Evolutionary conservation across 2,113 vertebrate genomes (phyloP), one percentile per base, ranked within the genome.

Genomic region (Parotia lawesii): DNA sequence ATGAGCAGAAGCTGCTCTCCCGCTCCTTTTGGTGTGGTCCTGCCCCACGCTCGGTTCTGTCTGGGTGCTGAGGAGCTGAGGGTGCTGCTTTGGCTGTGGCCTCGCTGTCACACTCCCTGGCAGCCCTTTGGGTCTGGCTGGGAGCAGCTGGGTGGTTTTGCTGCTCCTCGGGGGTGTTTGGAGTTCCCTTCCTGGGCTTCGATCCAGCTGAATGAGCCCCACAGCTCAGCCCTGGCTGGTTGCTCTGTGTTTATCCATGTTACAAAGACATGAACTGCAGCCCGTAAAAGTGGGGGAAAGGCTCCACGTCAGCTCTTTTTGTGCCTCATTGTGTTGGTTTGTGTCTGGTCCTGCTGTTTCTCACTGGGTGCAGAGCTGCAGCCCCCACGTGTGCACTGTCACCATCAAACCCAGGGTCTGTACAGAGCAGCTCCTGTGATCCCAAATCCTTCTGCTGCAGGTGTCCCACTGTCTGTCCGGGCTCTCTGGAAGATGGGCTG

Each of bases 361-460:
- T 8, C 48, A 4, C 28, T 1, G n/a, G 22, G 16, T 65, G 50
- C n/a, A 11, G 37, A 6, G 21, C 51, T 67, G 24, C 15, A 45
- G 24, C 61, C 74, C 17, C 3, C 42, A 28, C 1, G 1, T 25
- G 6, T 3, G 29, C 15, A 1, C 2, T 10, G 33, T 18, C 2
- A 0, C 38, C 2, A 1, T 15, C 9, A 3, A 12, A 33, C 50
- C 2, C 1, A 8, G 37, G 15, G 42, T 12, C 1, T 3, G 57
- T 45, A 37, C 29, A 3, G 75, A 40, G 69, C 48, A 33, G 48
- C 50, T 79, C 67, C 51, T 0, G 0, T 6, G 0, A 2, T 2
- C 15, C 6, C 10, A 48, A 5, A 12, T 18, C 76, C 33, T n/a
- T 58, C 56, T 35, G 38, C 50, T 35, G 56, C 31, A 29, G 35